These are phyloP conservation scores for Anoura caudifer DNA, from an alignment of 2,113 vertebrate genomes.

Conservation along the genomic window DNA sequence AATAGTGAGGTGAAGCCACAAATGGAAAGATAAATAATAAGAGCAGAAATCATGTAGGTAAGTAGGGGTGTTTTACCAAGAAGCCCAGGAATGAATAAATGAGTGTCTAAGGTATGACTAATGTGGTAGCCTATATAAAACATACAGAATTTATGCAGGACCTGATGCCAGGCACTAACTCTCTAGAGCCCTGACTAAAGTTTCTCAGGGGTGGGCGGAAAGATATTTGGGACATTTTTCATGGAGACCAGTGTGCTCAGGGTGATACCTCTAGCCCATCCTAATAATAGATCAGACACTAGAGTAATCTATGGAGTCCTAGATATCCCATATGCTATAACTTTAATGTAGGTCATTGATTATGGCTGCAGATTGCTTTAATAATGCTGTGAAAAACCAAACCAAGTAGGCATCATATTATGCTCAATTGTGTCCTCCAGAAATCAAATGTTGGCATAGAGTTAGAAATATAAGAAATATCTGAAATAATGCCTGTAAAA, in stretches of 20 bases:
- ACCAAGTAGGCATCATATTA: neutral
- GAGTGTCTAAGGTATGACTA: neutral
- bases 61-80: neutral
- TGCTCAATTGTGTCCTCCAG: neutral
- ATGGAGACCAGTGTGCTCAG: rapidly evolving
- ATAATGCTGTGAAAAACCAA: neutral
- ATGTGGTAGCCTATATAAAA: no score
- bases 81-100: neutral
- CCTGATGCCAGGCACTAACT: neutral
- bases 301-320: neutral
- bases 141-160: neutral
- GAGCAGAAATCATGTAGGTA: neutral
- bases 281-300: neutral
- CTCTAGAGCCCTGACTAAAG: neutral
- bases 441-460: neutral
- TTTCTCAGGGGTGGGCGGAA: neutral
- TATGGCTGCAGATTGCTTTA: neutral
- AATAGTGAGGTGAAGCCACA: neutral
- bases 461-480: neutral
- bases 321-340: neutral
- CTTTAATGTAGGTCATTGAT: neutral
- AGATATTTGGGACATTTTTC: neutral
- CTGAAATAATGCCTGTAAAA: neutral
- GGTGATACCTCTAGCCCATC: neutral
- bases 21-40: neutral